Percentiles rank a stretch among this genome's conserved stretches.
Conservation (phyloP, 2,113 vertebrate species). For the Scortum barcoo region DNA sequence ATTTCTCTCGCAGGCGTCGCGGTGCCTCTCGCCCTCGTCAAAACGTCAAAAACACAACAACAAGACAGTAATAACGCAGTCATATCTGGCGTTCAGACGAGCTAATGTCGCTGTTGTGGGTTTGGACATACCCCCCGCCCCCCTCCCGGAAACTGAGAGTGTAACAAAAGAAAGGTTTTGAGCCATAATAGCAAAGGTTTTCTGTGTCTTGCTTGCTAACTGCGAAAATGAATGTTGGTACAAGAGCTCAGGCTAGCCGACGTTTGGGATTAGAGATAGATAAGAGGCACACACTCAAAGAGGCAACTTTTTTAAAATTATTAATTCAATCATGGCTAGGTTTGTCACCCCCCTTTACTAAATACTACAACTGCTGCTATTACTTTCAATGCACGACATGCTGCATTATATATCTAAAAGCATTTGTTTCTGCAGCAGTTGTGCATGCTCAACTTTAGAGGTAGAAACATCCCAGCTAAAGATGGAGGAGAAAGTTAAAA, state of each 20-base stretch:
- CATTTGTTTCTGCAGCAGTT: background rate
- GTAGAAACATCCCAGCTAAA: background rate
- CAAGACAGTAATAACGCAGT: constrained; percentile 34
- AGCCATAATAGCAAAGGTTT: constrained; percentile 23
- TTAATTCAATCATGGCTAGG: background rate
- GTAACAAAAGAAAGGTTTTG: constrained; percentile 63
- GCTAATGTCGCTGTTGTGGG: constrained; percentile 37
- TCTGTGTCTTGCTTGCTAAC: constrained; percentile 1
- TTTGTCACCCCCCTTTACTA: constrained; percentile 9
- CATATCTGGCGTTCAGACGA: constrained; percentile 6
- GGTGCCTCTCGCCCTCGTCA: background rate
- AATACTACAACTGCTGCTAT: no score
- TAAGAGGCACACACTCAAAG: background rate
- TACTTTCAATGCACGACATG: background rate
- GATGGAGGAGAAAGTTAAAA: no score
- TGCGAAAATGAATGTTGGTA: background rate
- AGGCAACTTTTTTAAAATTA: constrained; percentile 31
- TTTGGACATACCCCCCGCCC: constrained; percentile 38
- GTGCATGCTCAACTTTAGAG: background rate
- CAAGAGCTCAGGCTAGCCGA: background rate
- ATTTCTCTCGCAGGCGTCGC: constrained; percentile 48
- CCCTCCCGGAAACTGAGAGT: constrained; percentile 55
- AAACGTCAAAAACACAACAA: background rate
- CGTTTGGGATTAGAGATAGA: background rate
- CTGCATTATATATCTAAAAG: background rate